phyloP scores from a whole-genome alignment of 2,888 invertebrate species.

The Dendrolimus houi region DNA sequence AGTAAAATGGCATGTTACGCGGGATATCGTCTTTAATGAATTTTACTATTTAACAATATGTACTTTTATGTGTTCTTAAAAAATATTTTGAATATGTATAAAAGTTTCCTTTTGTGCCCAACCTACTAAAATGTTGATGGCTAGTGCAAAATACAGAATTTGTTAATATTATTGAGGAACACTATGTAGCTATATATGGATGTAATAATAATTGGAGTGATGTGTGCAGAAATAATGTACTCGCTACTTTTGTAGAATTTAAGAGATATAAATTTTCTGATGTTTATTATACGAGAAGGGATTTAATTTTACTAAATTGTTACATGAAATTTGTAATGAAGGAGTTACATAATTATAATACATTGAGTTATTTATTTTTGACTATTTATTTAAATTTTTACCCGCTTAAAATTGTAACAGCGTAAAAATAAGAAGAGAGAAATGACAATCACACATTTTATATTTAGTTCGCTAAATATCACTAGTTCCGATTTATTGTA shows the following conservation, averaged over 20 bases:
- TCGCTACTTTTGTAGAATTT: slow-evolving; percentile 31
- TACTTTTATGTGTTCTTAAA: neutral
- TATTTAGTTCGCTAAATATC: neutral
- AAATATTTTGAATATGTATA: neutral
- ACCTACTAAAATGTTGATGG: neutral
- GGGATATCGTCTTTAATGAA: no score
- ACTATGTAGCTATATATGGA: slow-evolving; percentile 20
- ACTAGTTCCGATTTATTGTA: neutral
- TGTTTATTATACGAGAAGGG: slow-evolving; percentile 36
- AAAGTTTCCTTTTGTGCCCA: neutral
- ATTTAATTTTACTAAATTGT: slow-evolving; percentile 39
- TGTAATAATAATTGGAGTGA: slow-evolving; percentile 8
- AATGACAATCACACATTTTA: no score
- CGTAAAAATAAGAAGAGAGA: no score
- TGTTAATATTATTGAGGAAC: slow-evolving; percentile 9
- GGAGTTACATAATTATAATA: slow-evolving; percentile 40
- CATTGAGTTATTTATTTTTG: slow-evolving; percentile 27
- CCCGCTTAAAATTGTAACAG: neutral
- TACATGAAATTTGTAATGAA: slow-evolving; percentile 37
- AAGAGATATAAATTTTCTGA: slow-evolving; percentile 34
- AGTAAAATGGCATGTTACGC: no score
- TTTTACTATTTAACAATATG: neutral
- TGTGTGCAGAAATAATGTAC: slow-evolving; percentile 28
- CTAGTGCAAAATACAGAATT: neutral
- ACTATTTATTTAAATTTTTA: slow-evolving; percentile 12